Conservation (phyloP, 2,888 invertebrate species). For the Galerucella calmariensis region DNA sequence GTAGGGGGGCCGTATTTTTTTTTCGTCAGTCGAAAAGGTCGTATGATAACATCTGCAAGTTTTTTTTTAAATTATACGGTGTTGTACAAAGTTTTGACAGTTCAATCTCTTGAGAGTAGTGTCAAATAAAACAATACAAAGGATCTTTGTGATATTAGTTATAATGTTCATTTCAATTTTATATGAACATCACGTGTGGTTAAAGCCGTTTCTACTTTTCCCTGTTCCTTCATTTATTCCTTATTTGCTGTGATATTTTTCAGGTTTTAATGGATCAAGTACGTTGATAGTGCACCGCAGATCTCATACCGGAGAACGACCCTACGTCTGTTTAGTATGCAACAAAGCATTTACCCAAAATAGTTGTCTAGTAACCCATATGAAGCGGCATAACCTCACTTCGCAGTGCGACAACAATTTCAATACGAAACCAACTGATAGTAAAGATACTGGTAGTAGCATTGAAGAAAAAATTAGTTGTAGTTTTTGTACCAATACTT, state of each 20-base stretch:
- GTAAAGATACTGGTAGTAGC: neutral
- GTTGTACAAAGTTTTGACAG: too few relatives aligned
- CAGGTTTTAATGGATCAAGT: slow-evolving; percentile 64
- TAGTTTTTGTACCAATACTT: slow-evolving; percentile 35
- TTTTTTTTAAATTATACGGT: too few relatives aligned
- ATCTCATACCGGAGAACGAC: slow-evolving; percentile 63
- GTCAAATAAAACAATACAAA: too few relatives aligned
- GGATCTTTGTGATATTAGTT: too few relatives aligned
- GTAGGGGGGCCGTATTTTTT: too few relatives aligned
- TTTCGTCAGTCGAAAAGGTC: too few relatives aligned
- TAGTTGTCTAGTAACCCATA: slow-evolving; percentile 62
- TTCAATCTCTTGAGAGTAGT: too few relatives aligned
- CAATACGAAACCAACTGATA: slow-evolving; percentile 15
- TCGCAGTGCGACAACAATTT: slow-evolving; percentile 5
- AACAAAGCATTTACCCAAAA: slow-evolving; percentile 63
- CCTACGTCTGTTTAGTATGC: slow-evolving; percentile 62
- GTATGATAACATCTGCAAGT: too few relatives aligned
- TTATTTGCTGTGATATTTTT: neutral
- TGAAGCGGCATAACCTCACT: slow-evolving; percentile 60
- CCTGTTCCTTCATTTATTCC: too few relatives aligned
- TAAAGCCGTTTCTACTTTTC: too few relatives aligned
- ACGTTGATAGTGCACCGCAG: slow-evolving; percentile 62
- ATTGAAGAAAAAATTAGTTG: slow-evolving; percentile 36
- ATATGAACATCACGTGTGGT: too few relatives aligned
- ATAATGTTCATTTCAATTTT: too few relatives aligned